phyloP scores from a whole-genome alignment of 2,113 vertebrate genomes.

The Nanorana parkeri region DNA sequence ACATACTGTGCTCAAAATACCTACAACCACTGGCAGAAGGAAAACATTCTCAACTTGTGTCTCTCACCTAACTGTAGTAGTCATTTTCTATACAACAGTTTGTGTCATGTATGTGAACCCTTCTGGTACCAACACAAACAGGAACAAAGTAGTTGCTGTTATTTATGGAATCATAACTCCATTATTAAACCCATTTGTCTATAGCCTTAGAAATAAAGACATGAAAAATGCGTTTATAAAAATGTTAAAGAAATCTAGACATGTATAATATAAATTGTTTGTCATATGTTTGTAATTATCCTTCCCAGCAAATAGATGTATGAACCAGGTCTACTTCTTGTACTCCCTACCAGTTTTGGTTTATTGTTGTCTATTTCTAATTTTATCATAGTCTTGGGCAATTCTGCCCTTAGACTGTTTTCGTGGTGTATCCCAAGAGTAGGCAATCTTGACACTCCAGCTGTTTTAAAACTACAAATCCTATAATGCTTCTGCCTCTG shows the following conservation, averaged over 20 bases:
- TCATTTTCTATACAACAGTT: conserved; percentile 6
- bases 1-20: conserved; percentile 3
- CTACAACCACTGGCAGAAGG: conserved; percentile 10
- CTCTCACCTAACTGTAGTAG: conserved; percentile 20
- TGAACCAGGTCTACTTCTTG: too few species aligned
- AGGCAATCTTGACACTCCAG: too few species aligned
- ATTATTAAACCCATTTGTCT: conserved; percentile 40
- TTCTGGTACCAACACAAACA: neutral
- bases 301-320: too few species aligned
- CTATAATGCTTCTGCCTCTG: too few species aligned
- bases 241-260: neutral
- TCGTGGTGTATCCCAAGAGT: too few species aligned
- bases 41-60: conserved; percentile 39
- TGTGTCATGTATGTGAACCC: conserved; percentile 20
- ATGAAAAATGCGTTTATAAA: conserved; percentile 56
- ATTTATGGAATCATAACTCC: conserved; percentile 31
- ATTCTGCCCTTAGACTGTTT: too few species aligned
- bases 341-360: too few species aligned
- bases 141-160: conserved; percentile 2
- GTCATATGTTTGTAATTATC: too few species aligned
- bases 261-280: neutral
- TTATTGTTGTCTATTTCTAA: too few species aligned
- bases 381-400: too few species aligned
- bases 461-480: too few species aligned
- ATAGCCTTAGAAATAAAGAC: conserved; percentile 55